These are phyloP conservation scores for Sebastes alutus DNA, from an alignment of 2,797 vertebrate species.

Conservation along the genomic window DNA sequence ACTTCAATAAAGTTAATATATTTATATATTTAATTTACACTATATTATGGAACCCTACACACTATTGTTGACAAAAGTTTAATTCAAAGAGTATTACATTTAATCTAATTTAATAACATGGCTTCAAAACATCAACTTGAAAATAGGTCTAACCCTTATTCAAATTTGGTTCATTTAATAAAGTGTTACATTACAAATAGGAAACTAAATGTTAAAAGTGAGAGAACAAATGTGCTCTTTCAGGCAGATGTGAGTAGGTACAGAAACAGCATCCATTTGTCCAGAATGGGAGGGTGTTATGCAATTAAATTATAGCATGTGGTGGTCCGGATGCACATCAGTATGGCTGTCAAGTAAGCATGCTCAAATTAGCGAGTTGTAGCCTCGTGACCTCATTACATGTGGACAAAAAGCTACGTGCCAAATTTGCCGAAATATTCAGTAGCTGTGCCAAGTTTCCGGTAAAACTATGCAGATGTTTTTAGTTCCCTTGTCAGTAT, in stretches of 20 bases:
- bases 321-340: background rate
- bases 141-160: background rate
- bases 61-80: background rate
- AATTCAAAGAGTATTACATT: background rate
- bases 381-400: constrained; percentile 34
- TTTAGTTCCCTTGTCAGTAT: constrained; percentile 29
- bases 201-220: background rate
- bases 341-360: background rate
- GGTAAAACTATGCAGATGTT: background rate
- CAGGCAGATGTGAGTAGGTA: background rate
- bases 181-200: background rate
- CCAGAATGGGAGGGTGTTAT: background rate
- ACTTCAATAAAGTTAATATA: background rate
- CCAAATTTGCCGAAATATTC: background rate
- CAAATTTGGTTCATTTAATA: background rate
- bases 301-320: background rate
- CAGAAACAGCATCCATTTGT: background rate
- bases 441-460: background rate
- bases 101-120: background rate
- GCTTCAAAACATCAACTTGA: background rate
- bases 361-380: constrained; percentile 7
- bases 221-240: background rate
- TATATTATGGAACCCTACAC: background rate
- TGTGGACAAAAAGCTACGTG: background rate
- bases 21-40: no score